Evolutionary conservation across 2,113 vertebrate species (phyloP).

Genomic region (Andinoacara biseriatus): DNA sequence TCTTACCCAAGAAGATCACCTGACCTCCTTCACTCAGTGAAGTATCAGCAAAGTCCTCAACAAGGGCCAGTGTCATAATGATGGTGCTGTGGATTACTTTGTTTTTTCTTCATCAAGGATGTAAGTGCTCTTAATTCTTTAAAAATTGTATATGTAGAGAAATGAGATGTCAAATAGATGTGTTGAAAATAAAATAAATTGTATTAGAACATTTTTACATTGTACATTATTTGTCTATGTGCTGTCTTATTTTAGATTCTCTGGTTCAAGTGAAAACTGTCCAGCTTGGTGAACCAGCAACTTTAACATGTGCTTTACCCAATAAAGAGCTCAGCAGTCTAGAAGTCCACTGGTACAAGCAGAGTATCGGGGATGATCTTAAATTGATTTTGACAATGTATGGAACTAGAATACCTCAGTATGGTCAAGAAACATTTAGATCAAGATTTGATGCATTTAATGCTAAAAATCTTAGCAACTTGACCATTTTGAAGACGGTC

Average conservation of each 20-base stretch:
- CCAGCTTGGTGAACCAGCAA: too few species aligned
- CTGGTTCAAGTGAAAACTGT: too few species aligned
- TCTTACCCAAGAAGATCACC: not conserved
- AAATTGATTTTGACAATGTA: too few species aligned
- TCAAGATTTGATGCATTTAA: not conserved
- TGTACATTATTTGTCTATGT: accelerated
- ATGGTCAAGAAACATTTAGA: too few species aligned
- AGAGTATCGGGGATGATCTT: too few species aligned
- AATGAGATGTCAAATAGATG: not conserved
- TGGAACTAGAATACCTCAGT: too few species aligned
- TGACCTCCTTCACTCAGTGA: not conserved
- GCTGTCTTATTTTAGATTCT: not conserved
- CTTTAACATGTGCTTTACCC: too few species aligned
- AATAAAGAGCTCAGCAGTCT: too few species aligned
- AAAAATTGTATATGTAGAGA: not conserved
- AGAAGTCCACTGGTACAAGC: too few species aligned
- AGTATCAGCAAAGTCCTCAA: not conserved
- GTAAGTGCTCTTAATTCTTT: not conserved
- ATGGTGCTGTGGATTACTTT: not conserved
- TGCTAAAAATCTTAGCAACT: accelerated
- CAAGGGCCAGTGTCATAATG: not conserved
- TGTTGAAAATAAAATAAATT: not conserved
- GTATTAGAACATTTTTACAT: not conserved
- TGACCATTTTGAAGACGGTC: not conserved
- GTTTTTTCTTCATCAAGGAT: not conserved